phyloP scores from a whole-genome alignment of 2,113 vertebrate genomes.

The Calyptommatus sinebrachiatus region DNA sequence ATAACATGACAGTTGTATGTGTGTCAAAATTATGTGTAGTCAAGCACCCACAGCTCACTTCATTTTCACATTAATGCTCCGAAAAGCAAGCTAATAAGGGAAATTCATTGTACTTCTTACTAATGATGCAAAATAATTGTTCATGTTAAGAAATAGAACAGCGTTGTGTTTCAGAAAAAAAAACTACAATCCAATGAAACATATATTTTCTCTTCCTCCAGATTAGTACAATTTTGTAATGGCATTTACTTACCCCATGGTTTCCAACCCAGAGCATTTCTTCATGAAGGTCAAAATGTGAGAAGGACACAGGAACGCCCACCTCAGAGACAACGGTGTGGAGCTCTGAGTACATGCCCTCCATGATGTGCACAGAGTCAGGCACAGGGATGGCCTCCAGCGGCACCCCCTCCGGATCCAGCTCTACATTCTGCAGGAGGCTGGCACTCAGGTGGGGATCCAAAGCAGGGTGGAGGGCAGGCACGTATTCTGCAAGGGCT shows the following conservation, averaged over 20 bases:
- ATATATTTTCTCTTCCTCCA: not conserved
- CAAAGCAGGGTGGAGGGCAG: conserved; percentile 74
- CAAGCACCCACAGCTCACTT: too few species aligned
- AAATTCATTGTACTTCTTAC: too few species aligned
- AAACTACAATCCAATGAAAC: not conserved
- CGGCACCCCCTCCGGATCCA: conserved; percentile 82
- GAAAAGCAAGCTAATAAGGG: too few species aligned
- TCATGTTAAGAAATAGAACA: too few species aligned
- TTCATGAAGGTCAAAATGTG: conserved; percentile 93
- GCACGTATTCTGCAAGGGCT: conserved; percentile 83
- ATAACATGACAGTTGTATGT: too few species aligned
- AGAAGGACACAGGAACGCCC: conserved; percentile 87
- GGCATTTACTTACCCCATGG: conserved; percentile 81
- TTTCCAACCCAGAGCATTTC: conserved; percentile 97
- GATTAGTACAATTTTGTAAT: not conserved
- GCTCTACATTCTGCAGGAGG: conserved; percentile 87
- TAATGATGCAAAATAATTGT: too few species aligned
- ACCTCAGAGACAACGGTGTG: conserved; percentile 93
- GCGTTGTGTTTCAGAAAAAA: not conserved
- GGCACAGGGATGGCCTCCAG: conserved; percentile 76
- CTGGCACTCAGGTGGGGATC: conserved; percentile 85
- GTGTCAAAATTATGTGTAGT: too few species aligned
- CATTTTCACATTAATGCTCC: too few species aligned
- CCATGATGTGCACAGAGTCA: conserved; percentile 88
- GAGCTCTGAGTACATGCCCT: conserved; percentile 94